Evolutionary conservation across 2,797 vertebrate genomes (phyloP).

Genomic region (Melanotaenia boesemani): DNA sequence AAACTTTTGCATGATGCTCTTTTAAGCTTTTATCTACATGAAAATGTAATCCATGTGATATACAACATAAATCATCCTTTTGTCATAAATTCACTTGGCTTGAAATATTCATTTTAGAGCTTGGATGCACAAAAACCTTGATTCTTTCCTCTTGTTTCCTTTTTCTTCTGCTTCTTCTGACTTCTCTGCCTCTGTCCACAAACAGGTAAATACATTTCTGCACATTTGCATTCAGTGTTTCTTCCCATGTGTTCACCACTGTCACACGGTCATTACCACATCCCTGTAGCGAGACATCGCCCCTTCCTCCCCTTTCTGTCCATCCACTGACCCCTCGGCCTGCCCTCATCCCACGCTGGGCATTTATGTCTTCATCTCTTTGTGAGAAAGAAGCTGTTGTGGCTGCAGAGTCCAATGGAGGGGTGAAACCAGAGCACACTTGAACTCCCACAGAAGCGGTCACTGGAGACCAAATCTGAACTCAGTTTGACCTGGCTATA

Average conservation of each 20-base stretch:
- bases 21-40: background rate
- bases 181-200: background rate
- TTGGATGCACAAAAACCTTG: background rate
- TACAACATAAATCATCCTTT: background rate
- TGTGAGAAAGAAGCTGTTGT: constrained; percentile 61
- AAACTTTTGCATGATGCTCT: background rate
- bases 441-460: constrained; percentile 73
- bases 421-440: constrained; percentile 73
- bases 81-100: background rate
- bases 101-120: background rate
- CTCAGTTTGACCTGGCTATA: constrained; percentile 66
- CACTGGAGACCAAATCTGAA: constrained; percentile 59
- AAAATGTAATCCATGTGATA: constrained; percentile 2
- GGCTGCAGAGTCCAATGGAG: constrained; percentile 27
- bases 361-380: constrained; percentile 65
- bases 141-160: constrained; percentile 10
- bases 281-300: constrained; percentile 26
- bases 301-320: constrained; percentile 51
- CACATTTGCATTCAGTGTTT: constrained; percentile 8
- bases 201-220: constrained; percentile 13
- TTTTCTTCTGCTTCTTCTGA: constrained; percentile 18
- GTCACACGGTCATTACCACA: constrained; percentile 63
- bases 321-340: constrained; percentile 56
- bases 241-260: constrained; percentile 11
- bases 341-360: constrained; percentile 49